Evolutionary conservation across 2,797 vertebrate species (phyloP).

Genomic region (Channa striata): DNA sequence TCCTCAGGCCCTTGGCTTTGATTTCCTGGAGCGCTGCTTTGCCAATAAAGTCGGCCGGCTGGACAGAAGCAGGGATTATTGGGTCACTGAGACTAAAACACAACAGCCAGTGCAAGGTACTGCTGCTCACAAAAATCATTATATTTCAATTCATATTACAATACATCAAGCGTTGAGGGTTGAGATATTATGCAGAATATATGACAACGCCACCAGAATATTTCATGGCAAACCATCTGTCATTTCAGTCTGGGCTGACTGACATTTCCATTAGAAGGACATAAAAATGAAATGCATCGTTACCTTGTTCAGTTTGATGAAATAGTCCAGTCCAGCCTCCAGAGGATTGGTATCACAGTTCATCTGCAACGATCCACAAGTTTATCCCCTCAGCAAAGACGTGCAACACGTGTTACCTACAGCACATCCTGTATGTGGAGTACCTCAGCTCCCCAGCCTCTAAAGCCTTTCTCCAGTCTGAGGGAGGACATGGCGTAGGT

Average conservation of each 20-base stretch:
- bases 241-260: too few species aligned
- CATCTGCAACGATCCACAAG: constrained; percentile 85
- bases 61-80: constrained; percentile 2
- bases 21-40: constrained; percentile 90
- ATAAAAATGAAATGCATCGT: not conserved
- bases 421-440: not conserved
- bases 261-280: too few species aligned
- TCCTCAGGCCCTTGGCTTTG: constrained; percentile 90
- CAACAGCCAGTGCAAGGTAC: not conserved
- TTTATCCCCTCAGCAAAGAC: not conserved
- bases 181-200: too few species aligned
- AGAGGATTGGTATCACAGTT: constrained; percentile 97
- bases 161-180: too few species aligned
- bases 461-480: constrained; percentile 96
- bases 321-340: constrained; percentile 95
- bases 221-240: too few species aligned
- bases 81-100: not conserved
- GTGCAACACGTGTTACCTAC: too few species aligned
- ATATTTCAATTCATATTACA: too few species aligned
- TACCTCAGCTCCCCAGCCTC: constrained; percentile 98
- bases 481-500: constrained; percentile 93
- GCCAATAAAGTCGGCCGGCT: constrained; percentile 78
- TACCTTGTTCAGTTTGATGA: constrained; percentile 98
- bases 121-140: too few species aligned
- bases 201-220: too few species aligned